Percentiles rank a stretch among this genome's conserved stretches.
phyloP scores from a whole-genome alignment of 2,113 vertebrate genomes.

The Panthera uncia region DNA sequence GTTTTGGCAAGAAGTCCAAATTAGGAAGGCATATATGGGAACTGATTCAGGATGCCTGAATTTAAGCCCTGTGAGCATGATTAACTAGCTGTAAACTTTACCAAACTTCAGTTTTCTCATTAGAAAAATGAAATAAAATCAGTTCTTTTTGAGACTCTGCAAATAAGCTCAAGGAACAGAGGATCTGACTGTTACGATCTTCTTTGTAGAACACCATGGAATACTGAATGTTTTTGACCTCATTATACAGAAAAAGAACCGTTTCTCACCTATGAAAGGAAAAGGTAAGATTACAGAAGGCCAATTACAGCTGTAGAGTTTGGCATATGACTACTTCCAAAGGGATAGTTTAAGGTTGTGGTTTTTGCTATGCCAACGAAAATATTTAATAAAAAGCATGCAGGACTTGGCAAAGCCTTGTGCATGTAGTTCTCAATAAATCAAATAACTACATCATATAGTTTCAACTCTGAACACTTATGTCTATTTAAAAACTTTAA shows the following conservation, averaged over 20 bases:
- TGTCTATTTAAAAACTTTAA: not conserved
- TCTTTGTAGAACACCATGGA: not conserved
- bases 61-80: not conserved
- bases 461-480: not conserved
- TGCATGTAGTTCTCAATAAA: not conserved
- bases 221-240: not conserved
- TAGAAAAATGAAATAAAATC: not conserved
- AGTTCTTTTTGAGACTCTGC: not conserved
- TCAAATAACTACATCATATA: not conserved
- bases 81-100: not conserved
- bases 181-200: not conserved
- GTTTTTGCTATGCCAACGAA: not conserved
- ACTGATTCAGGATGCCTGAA: not conserved
- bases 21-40: not conserved
- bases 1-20: not conserved
- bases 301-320: not conserved
- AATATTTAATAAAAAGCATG: not conserved
- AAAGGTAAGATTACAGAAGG: not conserved
- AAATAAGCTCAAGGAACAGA: not conserved
- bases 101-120: not conserved
- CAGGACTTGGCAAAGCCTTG: not conserved
- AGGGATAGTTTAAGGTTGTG: not conserved
- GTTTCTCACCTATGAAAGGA: not conserved
- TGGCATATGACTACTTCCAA: not conserved
- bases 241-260: not conserved